Percentiles rank a stretch among this genome's conserved stretches.
These are phyloP conservation scores for Dascyllus trimaculatus DNA, from an alignment of 2,113 vertebrate species.

Conservation along the genomic window DNA sequence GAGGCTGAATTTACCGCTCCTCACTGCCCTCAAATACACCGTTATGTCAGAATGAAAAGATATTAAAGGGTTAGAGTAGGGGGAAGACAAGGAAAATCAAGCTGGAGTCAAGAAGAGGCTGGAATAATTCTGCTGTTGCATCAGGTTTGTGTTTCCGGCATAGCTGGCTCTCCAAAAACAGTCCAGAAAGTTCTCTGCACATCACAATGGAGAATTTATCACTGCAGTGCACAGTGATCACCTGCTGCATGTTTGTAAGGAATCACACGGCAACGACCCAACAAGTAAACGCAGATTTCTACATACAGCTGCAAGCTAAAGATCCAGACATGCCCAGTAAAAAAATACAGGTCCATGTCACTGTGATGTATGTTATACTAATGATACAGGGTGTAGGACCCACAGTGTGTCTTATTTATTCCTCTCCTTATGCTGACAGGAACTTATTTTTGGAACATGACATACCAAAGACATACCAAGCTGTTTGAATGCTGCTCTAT, in stretches of 20 bases:
- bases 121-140: neutral
- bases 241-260: neutral
- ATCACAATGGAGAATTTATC: slow-evolving; percentile 8
- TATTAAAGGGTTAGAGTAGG: neutral
- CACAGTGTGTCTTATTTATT: neutral
- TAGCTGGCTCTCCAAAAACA: slow-evolving; percentile 2
- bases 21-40: neutral
- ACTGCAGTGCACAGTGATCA: neutral
- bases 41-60: neutral
- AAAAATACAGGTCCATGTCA: neutral
- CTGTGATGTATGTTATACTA: neutral
- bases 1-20: too few species aligned
- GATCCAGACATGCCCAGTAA: neutral
- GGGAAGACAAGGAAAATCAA: neutral
- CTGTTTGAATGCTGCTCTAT: neutral
- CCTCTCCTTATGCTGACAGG: slow-evolving; percentile 4
- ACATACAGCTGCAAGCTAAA: neutral
- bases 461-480: slow-evolving; percentile 21
- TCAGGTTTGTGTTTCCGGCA: slow-evolving; percentile 16
- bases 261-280: neutral
- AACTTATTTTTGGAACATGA: slow-evolving; percentile 41
- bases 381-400: neutral
- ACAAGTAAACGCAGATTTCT: neutral
- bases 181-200: slow-evolving; percentile 38
- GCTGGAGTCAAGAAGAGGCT: neutral